phyloP scores from a whole-genome alignment of 2,888 invertebrate species.

The Prionchulus punctatus region DNA sequence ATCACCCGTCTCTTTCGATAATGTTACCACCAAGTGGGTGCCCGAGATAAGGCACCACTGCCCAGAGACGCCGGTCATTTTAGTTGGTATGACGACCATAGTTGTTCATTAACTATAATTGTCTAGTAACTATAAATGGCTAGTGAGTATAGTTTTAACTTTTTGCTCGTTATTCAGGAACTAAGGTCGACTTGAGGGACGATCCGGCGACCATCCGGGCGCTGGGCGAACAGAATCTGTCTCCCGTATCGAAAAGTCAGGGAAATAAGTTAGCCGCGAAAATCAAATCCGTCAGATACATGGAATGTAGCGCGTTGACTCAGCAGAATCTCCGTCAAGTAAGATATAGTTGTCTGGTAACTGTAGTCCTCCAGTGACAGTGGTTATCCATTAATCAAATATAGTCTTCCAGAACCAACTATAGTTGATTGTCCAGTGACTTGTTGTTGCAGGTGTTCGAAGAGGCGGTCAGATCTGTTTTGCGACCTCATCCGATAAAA shows the following conservation, averaged over 20 bases:
- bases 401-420: neutral
- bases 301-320: constrained; percentile 97
- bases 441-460: constrained; percentile 65
- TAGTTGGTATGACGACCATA: constrained; percentile 60
- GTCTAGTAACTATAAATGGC: too few relatives aligned
- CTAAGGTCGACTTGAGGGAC: constrained; percentile 95
- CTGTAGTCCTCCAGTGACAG: too few relatives aligned
- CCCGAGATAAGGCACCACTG: constrained; percentile 99
- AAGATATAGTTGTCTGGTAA: neutral
- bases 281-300: constrained; percentile 93
- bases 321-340: constrained; percentile 84
- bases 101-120: too few relatives aligned
- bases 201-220: constrained; percentile 83
- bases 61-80: constrained; percentile 93
- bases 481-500: constrained; percentile 88
- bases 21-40: constrained; percentile 98
- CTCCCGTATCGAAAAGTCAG: constrained; percentile 89
- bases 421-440: neutral
- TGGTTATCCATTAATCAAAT: too few relatives aligned
- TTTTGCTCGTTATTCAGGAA: constrained; percentile 46
- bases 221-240: constrained; percentile 78
- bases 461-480: constrained; percentile 89
- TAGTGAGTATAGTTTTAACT: neutral
- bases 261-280: constrained; percentile 95
- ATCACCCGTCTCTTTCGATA: constrained; percentile 96